Evolutionary conservation across 2,797 vertebrate genomes (phyloP), one percentile per base, ranked within the genome.

Genomic region (Synaphobranchus kaupii): DNA sequence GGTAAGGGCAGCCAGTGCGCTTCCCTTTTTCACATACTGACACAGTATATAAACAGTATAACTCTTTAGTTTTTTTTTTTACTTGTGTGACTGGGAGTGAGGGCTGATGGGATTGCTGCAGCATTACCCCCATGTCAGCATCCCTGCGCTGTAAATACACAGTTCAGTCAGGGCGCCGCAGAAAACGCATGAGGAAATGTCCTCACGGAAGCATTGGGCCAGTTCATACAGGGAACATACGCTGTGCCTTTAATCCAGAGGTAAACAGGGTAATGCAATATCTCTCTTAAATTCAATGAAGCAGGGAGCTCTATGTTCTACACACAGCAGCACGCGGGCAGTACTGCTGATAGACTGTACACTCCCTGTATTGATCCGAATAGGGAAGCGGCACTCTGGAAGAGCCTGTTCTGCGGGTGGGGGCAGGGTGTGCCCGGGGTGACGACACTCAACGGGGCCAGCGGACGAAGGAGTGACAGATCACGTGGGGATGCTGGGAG

Each of bases 71-170:
- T 34, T 28, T 10, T 39, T 39, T 39, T 39, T 39, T 39, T 39
- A 39, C 39, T 39, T 39, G 39, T 39, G 39, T 39, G 44, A 0
- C n/a, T 9, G 6, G 31, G 60, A 85, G 44, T 82, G 60, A 31
- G 44, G 66, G 48, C 84, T 88, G 84, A 86, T 63, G 52, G 54
- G 52, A 60, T 76, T 78, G 82, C 84, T 73, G 84, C 84, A 83
- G 20, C 50, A 52, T 81, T 85, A 60, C 48, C 48, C 34, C 34
- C 20, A 50, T 31, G 63, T 28, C 34, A 22, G 76, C 17, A 54
- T 5, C 68, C 71, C 22, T 25, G 25, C 0, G 25, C 22, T 66
- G 1, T 66, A 10, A 15, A 17, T 10, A 76, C 71, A 68, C 71
- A 39, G 31, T 39, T 20, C n/a, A 76, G 34, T 31, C 80, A 54